phyloP scores from a whole-genome alignment of 2,888 invertebrate genomes.

The Drosophila parthenogenetica region DNA sequence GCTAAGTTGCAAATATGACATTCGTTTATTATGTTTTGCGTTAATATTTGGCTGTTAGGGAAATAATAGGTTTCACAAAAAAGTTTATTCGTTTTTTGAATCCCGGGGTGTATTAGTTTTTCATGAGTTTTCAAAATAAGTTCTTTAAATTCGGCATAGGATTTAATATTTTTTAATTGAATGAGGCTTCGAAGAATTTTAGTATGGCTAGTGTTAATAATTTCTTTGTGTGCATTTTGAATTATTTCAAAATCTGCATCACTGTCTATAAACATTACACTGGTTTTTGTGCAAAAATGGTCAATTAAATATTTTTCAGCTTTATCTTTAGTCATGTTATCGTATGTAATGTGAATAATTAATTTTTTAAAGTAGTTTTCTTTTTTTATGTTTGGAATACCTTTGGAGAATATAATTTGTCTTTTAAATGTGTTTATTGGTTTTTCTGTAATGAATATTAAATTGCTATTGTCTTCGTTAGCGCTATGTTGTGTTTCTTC shows the following conservation, averaged over 20 bases:
- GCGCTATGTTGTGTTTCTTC: too few species aligned
- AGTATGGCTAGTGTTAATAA: neutral
- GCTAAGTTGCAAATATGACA: neutral
- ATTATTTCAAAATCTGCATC: conserved; percentile 1
- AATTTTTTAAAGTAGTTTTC: too few species aligned
- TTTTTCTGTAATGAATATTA: neutral
- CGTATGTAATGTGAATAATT: too few species aligned
- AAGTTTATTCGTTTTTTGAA: too few species aligned
- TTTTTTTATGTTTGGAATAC: too few species aligned
- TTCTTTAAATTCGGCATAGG: neutral
- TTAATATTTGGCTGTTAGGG: conserved; percentile 1
- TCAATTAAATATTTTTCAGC: too few species aligned
- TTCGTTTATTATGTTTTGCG: conserved; percentile 5
- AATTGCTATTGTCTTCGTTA: conserved; percentile 3
- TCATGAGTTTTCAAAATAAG: neutral
- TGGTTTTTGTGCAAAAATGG: too few species aligned
- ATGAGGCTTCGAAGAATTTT: conserved; percentile 1
- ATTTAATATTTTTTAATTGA: neutral
- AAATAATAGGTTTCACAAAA: neutral
- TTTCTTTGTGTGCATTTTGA: neutral
- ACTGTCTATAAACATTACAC: neutral
- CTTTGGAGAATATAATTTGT: too few species aligned
- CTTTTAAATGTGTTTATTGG: too few species aligned
- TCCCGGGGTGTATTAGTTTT: neutral
- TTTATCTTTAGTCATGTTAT: too few species aligned